Conservation (phyloP, 1,140 invertebrate species). For the Cataglyphis hispanica region DNA sequence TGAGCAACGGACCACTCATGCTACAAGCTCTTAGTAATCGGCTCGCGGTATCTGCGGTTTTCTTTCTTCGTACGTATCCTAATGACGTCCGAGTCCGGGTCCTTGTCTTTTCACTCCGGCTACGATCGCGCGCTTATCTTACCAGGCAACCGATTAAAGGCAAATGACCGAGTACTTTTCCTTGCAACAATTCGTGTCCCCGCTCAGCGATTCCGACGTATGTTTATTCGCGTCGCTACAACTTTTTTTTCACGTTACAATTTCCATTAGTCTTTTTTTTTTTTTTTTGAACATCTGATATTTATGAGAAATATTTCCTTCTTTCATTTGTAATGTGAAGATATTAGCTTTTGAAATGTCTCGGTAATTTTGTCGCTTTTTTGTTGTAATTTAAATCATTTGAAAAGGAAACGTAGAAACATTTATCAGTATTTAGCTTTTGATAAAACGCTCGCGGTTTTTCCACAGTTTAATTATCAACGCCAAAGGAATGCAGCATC, state of each 20-base stretch:
- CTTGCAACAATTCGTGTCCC: not conserved
- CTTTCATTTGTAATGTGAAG: not conserved
- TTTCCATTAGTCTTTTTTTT: not conserved
- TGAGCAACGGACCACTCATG: conserved; percentile 43
- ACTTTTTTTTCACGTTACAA: not conserved
- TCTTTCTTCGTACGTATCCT: conserved; percentile 12
- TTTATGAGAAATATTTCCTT: not conserved
- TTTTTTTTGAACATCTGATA: not conserved
- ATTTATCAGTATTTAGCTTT: conserved; percentile 5
- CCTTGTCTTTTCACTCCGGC: conserved; percentile 44
- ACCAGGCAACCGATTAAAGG: conserved; percentile 22
- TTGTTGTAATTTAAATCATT: not conserved
- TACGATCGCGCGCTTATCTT: conserved; percentile 42
- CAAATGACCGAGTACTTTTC: conserved; percentile 12
- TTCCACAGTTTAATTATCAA: conserved; percentile 41
- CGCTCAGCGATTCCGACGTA: not conserved
- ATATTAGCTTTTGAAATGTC: not conserved
- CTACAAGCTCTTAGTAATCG: conserved; percentile 43
- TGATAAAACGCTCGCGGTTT: conserved; percentile 43
- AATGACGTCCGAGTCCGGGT: conserved; percentile 46
- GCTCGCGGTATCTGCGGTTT: conserved; percentile 49
- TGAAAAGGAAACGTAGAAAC: not conserved
- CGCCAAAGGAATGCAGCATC: conserved; percentile 10
- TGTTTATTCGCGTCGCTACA: not conserved
- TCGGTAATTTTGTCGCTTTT: not conserved